A percentile compares a stretch with the other conserved stretches of the same genome.
phyloP scores from a whole-genome alignment of 1,140 invertebrate genomes.

The Dendrolimus punctatus region DNA sequence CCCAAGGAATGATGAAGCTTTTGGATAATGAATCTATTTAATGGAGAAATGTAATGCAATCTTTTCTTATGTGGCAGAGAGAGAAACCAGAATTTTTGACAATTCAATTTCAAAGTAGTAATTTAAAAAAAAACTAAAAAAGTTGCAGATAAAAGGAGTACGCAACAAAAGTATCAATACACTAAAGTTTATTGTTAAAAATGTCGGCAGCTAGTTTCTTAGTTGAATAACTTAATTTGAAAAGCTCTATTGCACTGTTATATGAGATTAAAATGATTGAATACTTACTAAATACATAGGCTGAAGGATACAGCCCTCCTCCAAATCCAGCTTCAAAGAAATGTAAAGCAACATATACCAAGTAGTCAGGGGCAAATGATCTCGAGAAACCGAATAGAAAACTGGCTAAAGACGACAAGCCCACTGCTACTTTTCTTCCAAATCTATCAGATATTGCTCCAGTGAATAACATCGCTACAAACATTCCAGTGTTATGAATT shows the following conservation, averaged over 20 bases:
- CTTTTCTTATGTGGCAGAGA: too few relatives aligned
- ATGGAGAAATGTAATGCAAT: too few relatives aligned
- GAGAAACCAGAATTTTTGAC: too few relatives aligned
- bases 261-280: slow-evolving; percentile 2
- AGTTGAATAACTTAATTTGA: neutral
- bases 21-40: too few relatives aligned
- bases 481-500: slow-evolving; percentile 81
- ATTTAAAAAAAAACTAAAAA: too few relatives aligned
- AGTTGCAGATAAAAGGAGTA: too few relatives aligned
- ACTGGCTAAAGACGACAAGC: slow-evolving; percentile 37
- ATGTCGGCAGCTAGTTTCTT: too few relatives aligned
- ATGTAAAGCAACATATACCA: slow-evolving; percentile 70
- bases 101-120: too few relatives aligned
- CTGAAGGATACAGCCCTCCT: slow-evolving; percentile 72
- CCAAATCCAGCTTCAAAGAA: slow-evolving; percentile 71
- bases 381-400: slow-evolving; percentile 69
- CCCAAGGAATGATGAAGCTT: too few relatives aligned
- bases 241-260: neutral
- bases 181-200: too few relatives aligned
- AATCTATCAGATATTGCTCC: slow-evolving; percentile 79
- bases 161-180: too few relatives aligned
- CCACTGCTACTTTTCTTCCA: slow-evolving; percentile 47
- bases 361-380: slow-evolving; percentile 72
- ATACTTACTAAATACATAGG: slow-evolving; percentile 70
- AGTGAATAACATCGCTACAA: slow-evolving; percentile 78